Conservation (phyloP, 2,113 vertebrate genomes). For the Neogobius melanostomus region DNA sequence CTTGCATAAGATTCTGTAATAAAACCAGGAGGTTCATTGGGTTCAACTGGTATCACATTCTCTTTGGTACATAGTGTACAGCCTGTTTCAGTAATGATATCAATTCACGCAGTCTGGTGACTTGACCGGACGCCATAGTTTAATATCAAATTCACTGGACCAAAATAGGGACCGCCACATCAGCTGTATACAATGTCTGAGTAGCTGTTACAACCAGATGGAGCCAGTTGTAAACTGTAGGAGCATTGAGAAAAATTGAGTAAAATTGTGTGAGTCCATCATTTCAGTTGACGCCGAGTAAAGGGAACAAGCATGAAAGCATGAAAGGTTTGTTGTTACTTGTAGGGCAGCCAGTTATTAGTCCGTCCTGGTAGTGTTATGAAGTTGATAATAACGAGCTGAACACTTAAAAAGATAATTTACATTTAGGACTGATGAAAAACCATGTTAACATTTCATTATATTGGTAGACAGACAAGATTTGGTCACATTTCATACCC, state of each 20-base stretch:
- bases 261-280: too few species aligned
- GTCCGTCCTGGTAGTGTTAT: too few species aligned
- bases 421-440: not conserved
- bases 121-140: not conserved
- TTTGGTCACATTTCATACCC: too few species aligned
- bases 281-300: too few species aligned
- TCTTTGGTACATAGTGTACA: not conserved
- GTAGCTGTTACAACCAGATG: not conserved
- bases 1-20: not conserved
- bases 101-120: not conserved
- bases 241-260: too few species aligned
- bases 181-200: not conserved
- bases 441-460: too few species aligned
- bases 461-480: not conserved
- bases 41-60: not conserved
- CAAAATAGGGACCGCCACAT: slow-evolving; percentile 7
- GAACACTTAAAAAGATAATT: not conserved
- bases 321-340: too few species aligned
- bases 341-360: too few species aligned
- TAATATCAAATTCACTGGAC: slow-evolving; percentile 12
- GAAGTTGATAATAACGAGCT: not conserved
- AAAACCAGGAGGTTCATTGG: not conserved
- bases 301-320: too few species aligned
- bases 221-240: not conserved
- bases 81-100: not conserved